These are phyloP conservation scores for Stegostoma tigrinum DNA, from an alignment of 2,113 vertebrate species.

Conservation along the genomic window DNA sequence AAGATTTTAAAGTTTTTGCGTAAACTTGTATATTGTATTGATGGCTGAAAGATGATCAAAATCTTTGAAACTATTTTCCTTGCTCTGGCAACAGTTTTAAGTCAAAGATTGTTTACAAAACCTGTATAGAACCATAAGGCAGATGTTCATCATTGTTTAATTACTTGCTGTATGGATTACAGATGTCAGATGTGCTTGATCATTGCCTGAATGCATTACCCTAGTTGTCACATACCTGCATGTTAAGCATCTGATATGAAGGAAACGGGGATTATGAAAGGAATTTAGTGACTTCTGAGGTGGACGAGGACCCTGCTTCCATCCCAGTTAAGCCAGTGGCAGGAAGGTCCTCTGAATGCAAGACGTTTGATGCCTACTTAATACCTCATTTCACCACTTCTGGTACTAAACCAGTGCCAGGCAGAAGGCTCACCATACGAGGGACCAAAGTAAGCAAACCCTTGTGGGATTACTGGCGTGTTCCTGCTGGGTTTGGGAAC, in stretches of 20 bases:
- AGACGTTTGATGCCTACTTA: background rate
- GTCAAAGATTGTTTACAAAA: background rate
- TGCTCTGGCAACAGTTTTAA: background rate
- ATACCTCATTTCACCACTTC: background rate
- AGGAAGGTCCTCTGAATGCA: background rate
- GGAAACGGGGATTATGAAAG: background rate
- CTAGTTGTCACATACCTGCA: background rate
- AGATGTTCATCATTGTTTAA: too few species aligned
- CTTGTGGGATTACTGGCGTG: too few species aligned
- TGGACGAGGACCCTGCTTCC: background rate
- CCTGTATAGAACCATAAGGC: background rate
- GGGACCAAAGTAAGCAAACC: too few species aligned
- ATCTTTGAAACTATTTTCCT: background rate
- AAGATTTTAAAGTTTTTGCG: background rate
- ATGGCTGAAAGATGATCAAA: background rate
- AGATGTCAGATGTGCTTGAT: background rate
- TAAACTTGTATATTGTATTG: background rate
- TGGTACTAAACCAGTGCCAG: background rate
- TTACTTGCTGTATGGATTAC: too few species aligned
- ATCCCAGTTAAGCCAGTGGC: background rate
- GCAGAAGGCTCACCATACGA: too few species aligned
- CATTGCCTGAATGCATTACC: background rate
- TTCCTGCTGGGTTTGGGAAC: too few species aligned
- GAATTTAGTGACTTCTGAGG: too few species aligned
- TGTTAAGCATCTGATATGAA: background rate